Evolutionary conservation across 2,113 vertebrate genomes (phyloP), one percentile per base, ranked within the genome.

Genomic region (Formicarius rufipectus): DNA sequence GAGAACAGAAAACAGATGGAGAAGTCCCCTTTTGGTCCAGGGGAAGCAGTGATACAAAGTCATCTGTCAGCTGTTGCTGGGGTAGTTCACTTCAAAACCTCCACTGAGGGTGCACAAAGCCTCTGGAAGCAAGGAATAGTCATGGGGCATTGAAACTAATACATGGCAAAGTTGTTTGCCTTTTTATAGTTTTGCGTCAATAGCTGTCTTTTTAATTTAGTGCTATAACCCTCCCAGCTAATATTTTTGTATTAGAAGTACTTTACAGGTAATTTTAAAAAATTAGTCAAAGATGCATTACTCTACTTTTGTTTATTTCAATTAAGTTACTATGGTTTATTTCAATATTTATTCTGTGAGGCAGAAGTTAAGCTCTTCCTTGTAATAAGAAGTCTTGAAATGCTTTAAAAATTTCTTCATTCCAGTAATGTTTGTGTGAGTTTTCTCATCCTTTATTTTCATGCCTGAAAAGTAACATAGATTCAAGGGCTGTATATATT

Each of bases 51-150:
- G 92, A 89, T 89, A 66, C 71, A 73, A 55, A 92, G 85, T 90
- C 90, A 96, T 95, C 96, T 84, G 45, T 96, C 94, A 96, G 95
- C 53, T 84, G 86, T 72, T 90, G 67, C 85, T 87, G 60, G n/a
- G 18, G 56, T 77, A 84, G 49, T n/a, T 81, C n/a, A 25, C 58
- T 68, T 62, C 39, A 28, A 14, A 35, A 25, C 81, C 69, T 67
- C 1, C 1, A 19, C 7, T 24, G 33, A 52, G 39, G 40, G 66
- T 55, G 35, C 44, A 53, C 80, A 74, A 64, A 80, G 47, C 64
- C 59, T 66, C 83, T 90, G 58, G 49, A 84, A 68, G 53, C 47
- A 73, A 68, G 63, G 31, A 35, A 68, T 52, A 50, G 16, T 71
- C 35, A 22, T 79, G 77, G 59, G 55, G 82, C 90, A 59, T 28